phyloP scores from a whole-genome alignment of 2,797 vertebrate genomes.

The Mycteria americana region DNA sequence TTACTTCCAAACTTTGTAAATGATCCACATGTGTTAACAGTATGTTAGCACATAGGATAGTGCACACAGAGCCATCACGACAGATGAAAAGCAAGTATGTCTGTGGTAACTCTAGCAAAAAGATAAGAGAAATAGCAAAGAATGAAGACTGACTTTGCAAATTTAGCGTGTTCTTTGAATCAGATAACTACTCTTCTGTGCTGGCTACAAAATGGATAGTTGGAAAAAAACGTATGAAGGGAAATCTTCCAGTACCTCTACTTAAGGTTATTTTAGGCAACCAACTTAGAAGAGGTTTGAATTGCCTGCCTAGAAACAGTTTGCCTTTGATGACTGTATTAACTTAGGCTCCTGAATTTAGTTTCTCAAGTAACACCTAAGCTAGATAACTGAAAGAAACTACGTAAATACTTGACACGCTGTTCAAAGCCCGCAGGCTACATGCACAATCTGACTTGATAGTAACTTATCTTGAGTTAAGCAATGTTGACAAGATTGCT shows the following conservation, averaged over 20 bases:
- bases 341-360: background rate
- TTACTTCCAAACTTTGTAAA: background rate
- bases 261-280: background rate
- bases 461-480: background rate
- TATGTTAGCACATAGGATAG: background rate
- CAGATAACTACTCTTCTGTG: background rate
- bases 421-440: background rate
- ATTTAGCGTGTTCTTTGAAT: background rate
- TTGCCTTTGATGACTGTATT: background rate
- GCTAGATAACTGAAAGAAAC: background rate
- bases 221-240: background rate
- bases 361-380: background rate
- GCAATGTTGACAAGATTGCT: background rate
- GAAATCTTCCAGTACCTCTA: background rate
- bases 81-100: background rate
- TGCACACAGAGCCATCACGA: background rate
- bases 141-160: background rate
- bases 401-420: rapidly evolving
- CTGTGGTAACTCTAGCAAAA: background rate
- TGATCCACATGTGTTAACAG: conserved; percentile 5
- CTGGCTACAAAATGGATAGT: background rate
- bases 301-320: background rate
- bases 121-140: background rate
- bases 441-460: background rate
- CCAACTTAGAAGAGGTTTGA: background rate